phyloP scores from a whole-genome alignment of 2,797 vertebrate species.

The Macropus fuliginosus region DNA sequence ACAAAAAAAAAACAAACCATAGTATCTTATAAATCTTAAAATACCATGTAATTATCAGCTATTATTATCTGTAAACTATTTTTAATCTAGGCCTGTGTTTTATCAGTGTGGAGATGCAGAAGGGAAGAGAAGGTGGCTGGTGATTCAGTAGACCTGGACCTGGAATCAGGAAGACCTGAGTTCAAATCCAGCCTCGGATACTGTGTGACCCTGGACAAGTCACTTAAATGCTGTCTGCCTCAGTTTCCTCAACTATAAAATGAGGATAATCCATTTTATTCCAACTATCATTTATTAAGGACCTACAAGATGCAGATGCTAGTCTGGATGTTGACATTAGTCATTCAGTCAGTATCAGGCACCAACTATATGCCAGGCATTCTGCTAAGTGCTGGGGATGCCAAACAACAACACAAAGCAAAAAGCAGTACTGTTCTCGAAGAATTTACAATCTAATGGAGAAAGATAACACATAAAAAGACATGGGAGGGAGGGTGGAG shows the following conservation, averaged over 20 bases:
- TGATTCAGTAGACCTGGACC: too few relatives aligned
- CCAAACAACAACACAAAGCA: neutral
- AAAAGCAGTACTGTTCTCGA: neutral
- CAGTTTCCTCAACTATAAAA: neutral
- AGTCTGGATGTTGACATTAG: neutral
- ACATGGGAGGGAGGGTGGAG: too few relatives aligned
- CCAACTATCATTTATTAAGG: neutral
- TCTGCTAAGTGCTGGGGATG: neutral
- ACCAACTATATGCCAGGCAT: neutral
- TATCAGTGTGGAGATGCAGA: too few relatives aligned
- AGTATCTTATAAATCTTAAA: neutral
- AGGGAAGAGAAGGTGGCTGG: too few relatives aligned
- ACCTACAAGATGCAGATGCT: neutral
- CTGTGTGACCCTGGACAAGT: neutral
- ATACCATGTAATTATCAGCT: neutral
- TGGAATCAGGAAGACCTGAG: neutral
- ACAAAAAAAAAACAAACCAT: neutral
- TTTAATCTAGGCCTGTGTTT: neutral
- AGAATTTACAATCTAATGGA: neutral
- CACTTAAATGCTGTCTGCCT: neutral
- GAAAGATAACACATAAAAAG: neutral
- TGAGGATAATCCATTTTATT: neutral
- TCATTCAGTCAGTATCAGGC: neutral
- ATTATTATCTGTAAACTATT: neutral
- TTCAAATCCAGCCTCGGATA: neutral